A percentile compares a stretch with the other conserved stretches of the same genome.
These are phyloP conservation scores for Apis mellifera DNA, from an alignment of 1,140 invertebrate genomes.

Conservation along the genomic window Amel_HAv3.1 CM009939.2:8507501-8508000, in stretches of 20 bases:
- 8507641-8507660: conserved; percentile 55
- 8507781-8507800: conserved; percentile 63
- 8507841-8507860: neutral
- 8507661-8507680: conserved; percentile 41
- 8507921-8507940: conserved; percentile 75
- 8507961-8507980: conserved; percentile 61
- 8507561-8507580: neutral
- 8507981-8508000: conserved; percentile 73
- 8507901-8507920: neutral
- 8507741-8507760: conserved; percentile 66
- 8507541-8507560: neutral
- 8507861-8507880: neutral
- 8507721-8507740: conserved; percentile 75
- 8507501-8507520: neutral
- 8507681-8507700: conserved; percentile 74
- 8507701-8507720: conserved; percentile 70
- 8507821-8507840: no score
- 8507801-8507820: neutral
- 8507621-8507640: conserved; percentile 12
- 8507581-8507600: conserved; percentile 23
- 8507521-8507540: neutral
- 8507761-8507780: conserved; percentile 72
- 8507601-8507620: conserved; percentile 36
- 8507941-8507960: conserved; percentile 76
- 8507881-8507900: no score